These are phyloP conservation scores for Rousettus leschenaultii DNA, from an alignment of 2,113 vertebrate species.

Conservation along the genomic window DNA sequence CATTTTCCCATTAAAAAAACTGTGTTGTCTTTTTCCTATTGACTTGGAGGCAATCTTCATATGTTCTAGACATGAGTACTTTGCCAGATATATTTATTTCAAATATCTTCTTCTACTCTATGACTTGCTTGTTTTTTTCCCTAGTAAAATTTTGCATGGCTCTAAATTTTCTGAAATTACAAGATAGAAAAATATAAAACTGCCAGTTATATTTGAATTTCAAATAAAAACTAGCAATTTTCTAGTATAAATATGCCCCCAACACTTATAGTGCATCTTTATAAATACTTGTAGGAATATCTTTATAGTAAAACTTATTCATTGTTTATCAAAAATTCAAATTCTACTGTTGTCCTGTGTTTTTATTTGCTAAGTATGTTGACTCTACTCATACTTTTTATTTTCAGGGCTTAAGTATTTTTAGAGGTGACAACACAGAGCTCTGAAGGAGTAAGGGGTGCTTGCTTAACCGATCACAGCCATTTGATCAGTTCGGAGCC, in stretches of 20 bases:
- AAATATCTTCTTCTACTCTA: background rate
- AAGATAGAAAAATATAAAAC: background rate
- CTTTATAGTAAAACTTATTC: background rate
- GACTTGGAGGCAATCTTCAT: background rate
- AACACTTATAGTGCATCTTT: background rate
- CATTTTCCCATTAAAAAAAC: background rate
- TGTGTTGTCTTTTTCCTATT: background rate
- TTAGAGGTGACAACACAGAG: background rate
- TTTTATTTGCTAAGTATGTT: background rate
- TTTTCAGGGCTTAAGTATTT: background rate
- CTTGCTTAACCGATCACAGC: background rate
- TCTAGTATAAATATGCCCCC: background rate
- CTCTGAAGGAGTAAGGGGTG: background rate
- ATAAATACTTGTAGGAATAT: background rate
- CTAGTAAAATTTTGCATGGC: background rate
- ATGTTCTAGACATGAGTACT: background rate
- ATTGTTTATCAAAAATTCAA: background rate
- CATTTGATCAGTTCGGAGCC: background rate
- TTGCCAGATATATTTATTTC: background rate
- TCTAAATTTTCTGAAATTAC: constrained; percentile 6
- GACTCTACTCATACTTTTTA: background rate
- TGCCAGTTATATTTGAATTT: background rate
- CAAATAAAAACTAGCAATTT: background rate
- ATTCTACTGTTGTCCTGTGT: background rate
- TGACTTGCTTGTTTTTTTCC: background rate